These are phyloP conservation scores for Tachystola acroxantha DNA, from an alignment of 2,888 invertebrate species.

Conservation along the genomic window DNA sequence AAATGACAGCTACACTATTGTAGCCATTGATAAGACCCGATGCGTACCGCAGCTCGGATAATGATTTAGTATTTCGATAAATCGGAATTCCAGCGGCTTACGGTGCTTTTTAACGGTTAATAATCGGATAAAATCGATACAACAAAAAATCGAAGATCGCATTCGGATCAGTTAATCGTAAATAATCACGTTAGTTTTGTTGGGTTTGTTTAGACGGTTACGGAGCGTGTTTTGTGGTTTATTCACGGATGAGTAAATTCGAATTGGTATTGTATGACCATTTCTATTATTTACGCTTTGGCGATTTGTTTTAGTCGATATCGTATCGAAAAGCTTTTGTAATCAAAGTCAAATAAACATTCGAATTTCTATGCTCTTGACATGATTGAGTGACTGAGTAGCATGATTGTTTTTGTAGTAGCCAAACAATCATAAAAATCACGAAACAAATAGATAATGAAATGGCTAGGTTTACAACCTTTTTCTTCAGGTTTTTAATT, in stretches of 20 bases:
- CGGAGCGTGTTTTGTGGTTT: constrained; percentile 33
- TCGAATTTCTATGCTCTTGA: too few relatives aligned
- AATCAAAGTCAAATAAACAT: too few relatives aligned
- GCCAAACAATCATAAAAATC: too few relatives aligned
- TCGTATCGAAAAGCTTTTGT: constrained; percentile 16
- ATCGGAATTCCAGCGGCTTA: constrained; percentile 52
- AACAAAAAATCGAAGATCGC: constrained; percentile 40
- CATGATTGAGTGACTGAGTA: too few relatives aligned
- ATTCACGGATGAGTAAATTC: constrained; percentile 38
- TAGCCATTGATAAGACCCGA: constrained; percentile 24
- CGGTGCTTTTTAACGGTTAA: constrained; percentile 65
- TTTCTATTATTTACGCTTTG: constrained; percentile 27
- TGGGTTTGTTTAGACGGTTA: constrained; percentile 44
- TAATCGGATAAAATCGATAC: constrained; percentile 59
- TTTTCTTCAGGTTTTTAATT: too few relatives aligned
- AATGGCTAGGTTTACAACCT: too few relatives aligned
- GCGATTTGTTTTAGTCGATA: constrained; percentile 25
- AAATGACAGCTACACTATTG: constrained; percentile 15
- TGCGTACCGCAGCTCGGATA: constrained; percentile 27
- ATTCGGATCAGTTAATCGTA: constrained; percentile 58
- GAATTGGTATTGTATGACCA: constrained; percentile 28
- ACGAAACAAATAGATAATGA: too few relatives aligned
- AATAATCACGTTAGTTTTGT: constrained; percentile 50
- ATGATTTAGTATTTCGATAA: constrained; percentile 47
- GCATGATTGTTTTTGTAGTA: too few relatives aligned